Conservation (phyloP, 2,113 vertebrate genomes). For the Raja brachyura region DNA sequence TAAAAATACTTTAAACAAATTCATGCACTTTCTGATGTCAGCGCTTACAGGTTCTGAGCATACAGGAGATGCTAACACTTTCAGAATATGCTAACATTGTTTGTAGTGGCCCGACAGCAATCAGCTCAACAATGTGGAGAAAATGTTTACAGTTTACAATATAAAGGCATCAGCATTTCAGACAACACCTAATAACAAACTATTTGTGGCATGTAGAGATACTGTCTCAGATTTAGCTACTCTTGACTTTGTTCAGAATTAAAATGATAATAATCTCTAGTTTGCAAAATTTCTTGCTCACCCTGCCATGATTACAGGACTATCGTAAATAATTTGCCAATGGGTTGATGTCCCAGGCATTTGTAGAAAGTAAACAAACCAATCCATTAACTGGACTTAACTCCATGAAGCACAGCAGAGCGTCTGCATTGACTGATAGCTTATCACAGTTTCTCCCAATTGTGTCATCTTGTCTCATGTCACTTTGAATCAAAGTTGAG, state of each 20-base stretch:
- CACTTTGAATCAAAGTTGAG: background rate
- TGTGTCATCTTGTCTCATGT: background rate
- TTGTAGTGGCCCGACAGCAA: background rate
- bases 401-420: background rate
- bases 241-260: background rate
- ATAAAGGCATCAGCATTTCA: background rate
- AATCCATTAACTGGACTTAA: background rate
- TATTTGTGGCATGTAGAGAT: background rate
- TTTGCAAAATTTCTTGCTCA: background rate
- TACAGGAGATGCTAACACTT: background rate
- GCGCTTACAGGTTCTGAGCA: background rate
- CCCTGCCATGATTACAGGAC: background rate
- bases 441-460: background rate
- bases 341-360: background rate
- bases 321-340: background rate
- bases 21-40: background rate
- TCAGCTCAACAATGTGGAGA: background rate
- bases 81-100: background rate
- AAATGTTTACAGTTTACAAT: background rate
- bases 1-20: background rate
- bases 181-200: background rate
- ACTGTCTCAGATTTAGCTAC: background rate
- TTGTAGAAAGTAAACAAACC: background rate
- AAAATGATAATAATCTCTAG: background rate
- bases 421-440: background rate